These are phyloP conservation scores for Melanaphis sacchari DNA, from an alignment of 1,140 invertebrate genomes.

Conservation along the genomic window DNA sequence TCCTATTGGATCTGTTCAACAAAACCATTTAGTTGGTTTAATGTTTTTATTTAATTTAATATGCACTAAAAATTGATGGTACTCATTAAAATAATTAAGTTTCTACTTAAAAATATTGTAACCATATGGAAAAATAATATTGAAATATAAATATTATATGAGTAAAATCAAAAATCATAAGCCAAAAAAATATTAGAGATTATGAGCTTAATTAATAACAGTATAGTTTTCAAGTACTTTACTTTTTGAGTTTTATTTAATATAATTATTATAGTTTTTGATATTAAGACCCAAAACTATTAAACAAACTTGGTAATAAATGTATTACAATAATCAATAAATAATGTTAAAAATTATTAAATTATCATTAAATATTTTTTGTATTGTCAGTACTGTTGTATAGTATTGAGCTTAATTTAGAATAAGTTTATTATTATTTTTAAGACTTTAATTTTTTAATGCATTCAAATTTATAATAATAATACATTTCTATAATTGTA, in stretches of 20 bases:
- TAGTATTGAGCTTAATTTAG: neutral
- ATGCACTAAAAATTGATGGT: neutral
- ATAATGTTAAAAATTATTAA: too few species aligned
- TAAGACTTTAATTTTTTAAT: neutral
- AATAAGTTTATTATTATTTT: neutral
- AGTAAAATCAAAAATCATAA: neutral
- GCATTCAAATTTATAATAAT: neutral
- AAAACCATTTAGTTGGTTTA: constrained; percentile 61
- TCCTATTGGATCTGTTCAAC: constrained; percentile 64
- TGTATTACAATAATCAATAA: too few species aligned
- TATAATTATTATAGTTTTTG: too few species aligned
- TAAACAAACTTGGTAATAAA: too few species aligned
- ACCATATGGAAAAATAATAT: neutral
- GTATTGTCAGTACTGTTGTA: too few species aligned
- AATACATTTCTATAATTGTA: neutral
- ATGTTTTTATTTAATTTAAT: neutral
- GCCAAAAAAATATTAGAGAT: too few species aligned
- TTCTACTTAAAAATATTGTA: neutral
- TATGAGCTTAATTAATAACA: too few species aligned
- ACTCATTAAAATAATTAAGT: neutral
- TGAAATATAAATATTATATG: neutral
- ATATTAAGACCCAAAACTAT: too few species aligned
- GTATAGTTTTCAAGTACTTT: too few species aligned
- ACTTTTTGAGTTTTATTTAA: too few species aligned
- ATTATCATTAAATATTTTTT: too few species aligned